Evolutionary conservation across 37 sponge, comb jelly and placozoan species (phyloP), one percentile per base, ranked within the genome.

Genomic region (Haliclona indistincta): DNA sequence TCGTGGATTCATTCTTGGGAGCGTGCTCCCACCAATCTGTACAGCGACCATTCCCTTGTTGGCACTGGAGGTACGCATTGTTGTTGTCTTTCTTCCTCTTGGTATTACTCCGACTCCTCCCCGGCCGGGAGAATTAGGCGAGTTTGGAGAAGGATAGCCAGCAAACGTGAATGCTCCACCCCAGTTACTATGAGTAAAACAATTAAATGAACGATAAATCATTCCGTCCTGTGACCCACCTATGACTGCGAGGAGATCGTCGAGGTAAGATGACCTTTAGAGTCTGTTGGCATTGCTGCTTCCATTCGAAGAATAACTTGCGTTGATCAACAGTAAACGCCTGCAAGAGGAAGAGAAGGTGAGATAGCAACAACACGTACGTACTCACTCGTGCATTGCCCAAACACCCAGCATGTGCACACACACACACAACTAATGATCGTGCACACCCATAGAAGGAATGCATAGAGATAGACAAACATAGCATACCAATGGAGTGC

Each of bases 221-320:
- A n/a, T n/a, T n/a, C n/a, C n/a, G n/a, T n/a, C n/a, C n/a, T 51
- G 42, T 25, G 26, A 47, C 89, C 79, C 55, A 83, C 90, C 72
- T 67, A 43, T 63, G 75, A n/a, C 75, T 71, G 23, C 71, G 67
- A 6, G 55, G 56, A 0, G 70, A 7, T 52, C 80, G 80, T 55
- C 64, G 60, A 17, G 90, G 84, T 30, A 74, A 80, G 38, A 84
- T 22, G 20, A 90, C 73, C 19, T 68, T 28, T 7, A 90, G 81
- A 1, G 68, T 71, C 45, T 84, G 85, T 29, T 88, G 80, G 43
- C 89, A 88, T 49, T 85, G 80, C 44, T 78, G 80, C 75, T 84
- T 88, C 93, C 92, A 91, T 10, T 82, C 83, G 44, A 68, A 75
- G 30, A 95, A 87, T 40, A 82, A 47, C 35, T 82, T 88, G 55